Evolutionary conservation across 2,888 invertebrate species (phyloP).

Genomic region (Chloromyia formosa): DNA sequence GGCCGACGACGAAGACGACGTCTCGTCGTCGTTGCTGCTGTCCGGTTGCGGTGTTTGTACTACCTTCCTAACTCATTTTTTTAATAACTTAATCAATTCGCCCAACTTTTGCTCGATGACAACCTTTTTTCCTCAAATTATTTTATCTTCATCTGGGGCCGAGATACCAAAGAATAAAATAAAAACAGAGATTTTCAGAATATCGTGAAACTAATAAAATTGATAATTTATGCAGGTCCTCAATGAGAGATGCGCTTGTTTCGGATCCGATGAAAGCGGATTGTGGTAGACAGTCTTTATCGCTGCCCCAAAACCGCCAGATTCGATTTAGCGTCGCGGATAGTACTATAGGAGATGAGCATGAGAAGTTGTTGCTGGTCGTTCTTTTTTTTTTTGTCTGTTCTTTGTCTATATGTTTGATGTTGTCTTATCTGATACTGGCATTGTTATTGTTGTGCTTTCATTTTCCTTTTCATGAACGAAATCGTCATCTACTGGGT

Average conservation of each 20-base stretch:
- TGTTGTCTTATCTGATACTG: too few species aligned
- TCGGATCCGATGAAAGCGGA: neutral
- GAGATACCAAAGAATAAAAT: neutral
- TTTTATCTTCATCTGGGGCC: constrained; percentile 40
- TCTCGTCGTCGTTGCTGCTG: neutral
- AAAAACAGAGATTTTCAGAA: constrained; percentile 38
- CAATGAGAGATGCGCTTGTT: constrained; percentile 21
- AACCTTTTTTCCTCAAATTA: constrained; percentile 45
- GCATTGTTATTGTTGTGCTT: too few species aligned
- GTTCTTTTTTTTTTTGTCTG: too few species aligned
- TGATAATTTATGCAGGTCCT: constrained; percentile 48
- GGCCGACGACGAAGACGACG: neutral
- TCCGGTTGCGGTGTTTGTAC: neutral
- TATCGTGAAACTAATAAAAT: constrained; percentile 47
- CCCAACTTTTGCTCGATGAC: constrained; percentile 46
- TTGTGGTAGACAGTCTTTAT: too few species aligned
- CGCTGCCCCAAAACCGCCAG: too few species aligned
- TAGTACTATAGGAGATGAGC: too few species aligned
- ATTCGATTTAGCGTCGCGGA: too few species aligned
- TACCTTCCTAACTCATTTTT: constrained; percentile 46
- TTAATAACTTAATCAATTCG: constrained; percentile 50
- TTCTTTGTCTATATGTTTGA: too few species aligned
- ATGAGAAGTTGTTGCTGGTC: too few species aligned
- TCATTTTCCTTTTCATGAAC: too few species aligned
- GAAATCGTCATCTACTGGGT: too few species aligned